Evolutionary conservation across 2,888 invertebrate species (phyloP), one percentile per base, ranked within the genome.

Genomic region (Melieria omissa): DNA sequence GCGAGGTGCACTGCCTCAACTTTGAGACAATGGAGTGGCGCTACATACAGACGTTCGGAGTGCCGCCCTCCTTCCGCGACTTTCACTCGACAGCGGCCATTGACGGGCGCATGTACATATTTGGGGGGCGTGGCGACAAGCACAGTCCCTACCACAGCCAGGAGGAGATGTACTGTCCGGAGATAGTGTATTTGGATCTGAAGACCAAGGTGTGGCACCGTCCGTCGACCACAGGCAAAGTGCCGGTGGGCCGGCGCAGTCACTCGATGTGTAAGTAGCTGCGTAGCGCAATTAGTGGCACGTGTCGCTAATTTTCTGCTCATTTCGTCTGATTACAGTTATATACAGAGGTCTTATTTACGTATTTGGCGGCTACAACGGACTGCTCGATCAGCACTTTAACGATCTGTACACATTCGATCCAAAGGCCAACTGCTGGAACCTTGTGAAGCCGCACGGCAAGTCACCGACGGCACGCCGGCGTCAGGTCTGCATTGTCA

Each of bases 291-390:
- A 41, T 7, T 16, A 29, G 41, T 65, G n/a, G 44, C 10, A 29
- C 3, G n/a, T 42, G 44, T 52, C 12, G 29, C 29, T 29, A 29
- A 52, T 9, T n/a, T 52, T 12, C 1, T 1, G 52, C 8, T 52
- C 14, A 65, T 4, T 42, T 49, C 42, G 7, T 5, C 7, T 8
- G 4, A 46, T 76, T 91, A 71, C 87, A 95, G 95, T 96, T 91
- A 88, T 92, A 6, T 91, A 94, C 83, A 90, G 92, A 76, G 91
- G 90, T 41, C 89, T 90, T 79, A 91, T 97, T 88, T 96, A 94
- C 83, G 91, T 97, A 74, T 97, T 97, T 88, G 97, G 97, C 65
- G 97, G 97, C 45, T 97, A 92, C 83, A 95, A 96, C 87, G 94
- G 95, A 9, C 88, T 92, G 45, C 85, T 89, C 68, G 91, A 93